Percentiles rank a stretch among this genome's conserved stretches.
phyloP scores from a whole-genome alignment of 2,888 invertebrate genomes.

The Cantharis nigra region DNA sequence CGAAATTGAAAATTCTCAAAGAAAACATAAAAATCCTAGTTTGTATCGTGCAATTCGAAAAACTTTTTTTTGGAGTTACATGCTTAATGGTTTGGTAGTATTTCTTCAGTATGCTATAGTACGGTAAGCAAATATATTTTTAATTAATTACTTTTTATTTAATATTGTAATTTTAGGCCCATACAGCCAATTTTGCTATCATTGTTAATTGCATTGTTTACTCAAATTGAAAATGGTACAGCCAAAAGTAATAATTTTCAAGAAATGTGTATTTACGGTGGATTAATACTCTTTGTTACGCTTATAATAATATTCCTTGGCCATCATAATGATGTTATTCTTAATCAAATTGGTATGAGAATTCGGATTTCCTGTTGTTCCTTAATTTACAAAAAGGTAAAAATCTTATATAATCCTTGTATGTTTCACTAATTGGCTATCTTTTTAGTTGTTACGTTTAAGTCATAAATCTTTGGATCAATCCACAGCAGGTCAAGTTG shows the following conservation, averaged over 20 bases:
- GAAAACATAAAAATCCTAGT: slow-evolving; percentile 60
- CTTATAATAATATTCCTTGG: neutral
- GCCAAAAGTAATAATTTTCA: neutral
- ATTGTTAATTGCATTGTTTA: slow-evolving; percentile 26
- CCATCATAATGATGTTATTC: neutral
- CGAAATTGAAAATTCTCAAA: slow-evolving; percentile 62
- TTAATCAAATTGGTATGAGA: slow-evolving; percentile 63
- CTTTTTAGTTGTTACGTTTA: slow-evolving; percentile 72
- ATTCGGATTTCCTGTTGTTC: slow-evolving; percentile 75
- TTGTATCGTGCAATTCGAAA: slow-evolving; percentile 62
- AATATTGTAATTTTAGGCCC: slow-evolving; percentile 10
- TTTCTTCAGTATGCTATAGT: slow-evolving; percentile 60
- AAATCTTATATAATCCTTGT: neutral
- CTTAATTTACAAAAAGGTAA: slow-evolving; percentile 76
- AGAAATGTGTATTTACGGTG: slow-evolving; percentile 34
- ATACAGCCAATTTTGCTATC: slow-evolving; percentile 28
- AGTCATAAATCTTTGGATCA: slow-evolving; percentile 74
- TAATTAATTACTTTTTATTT: neutral
- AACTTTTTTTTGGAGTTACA: slow-evolving; percentile 63
- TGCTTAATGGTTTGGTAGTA: slow-evolving; percentile 61
- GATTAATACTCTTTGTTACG: slow-evolving; percentile 9
- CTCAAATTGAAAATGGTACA: neutral
- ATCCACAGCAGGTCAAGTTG: slow-evolving; percentile 81
- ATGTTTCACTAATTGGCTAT: slow-evolving; percentile 67
- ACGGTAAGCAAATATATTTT: slow-evolving; percentile 55